phyloP scores from a whole-genome alignment of 2,113 vertebrate species.

The Proterorhinus semilunaris region DNA sequence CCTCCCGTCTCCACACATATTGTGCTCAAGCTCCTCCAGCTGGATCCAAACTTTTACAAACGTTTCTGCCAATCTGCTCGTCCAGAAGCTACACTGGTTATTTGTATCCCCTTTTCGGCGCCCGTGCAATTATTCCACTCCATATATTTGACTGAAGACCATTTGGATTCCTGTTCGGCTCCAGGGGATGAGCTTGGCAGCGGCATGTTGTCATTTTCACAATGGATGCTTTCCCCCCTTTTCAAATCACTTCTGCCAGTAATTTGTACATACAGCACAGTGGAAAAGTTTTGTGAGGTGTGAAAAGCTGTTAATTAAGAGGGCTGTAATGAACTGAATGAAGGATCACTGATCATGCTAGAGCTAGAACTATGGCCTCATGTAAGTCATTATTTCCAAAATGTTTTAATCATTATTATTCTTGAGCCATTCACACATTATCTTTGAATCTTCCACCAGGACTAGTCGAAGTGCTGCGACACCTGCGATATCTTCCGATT shows the following conservation, averaged over 20 bases:
- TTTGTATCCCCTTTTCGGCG: conserved; percentile 32
- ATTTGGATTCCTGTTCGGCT: conserved; percentile 47
- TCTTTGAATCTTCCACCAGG: no score
- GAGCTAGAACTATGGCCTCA: no score
- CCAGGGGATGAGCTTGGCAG: conserved; percentile 55
- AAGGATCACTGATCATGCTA: not conserved
- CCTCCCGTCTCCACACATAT: not conserved
- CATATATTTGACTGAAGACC: conserved; percentile 50
- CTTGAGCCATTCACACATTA: no score
- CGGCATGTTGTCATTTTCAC: conserved; percentile 44
- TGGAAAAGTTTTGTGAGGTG: conserved; percentile 54
- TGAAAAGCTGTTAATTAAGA: conserved; percentile 33
- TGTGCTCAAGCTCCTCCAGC: conserved; percentile 25
- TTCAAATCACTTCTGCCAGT: conserved; percentile 49
- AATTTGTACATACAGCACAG: conserved; percentile 64
- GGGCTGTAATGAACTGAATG: not conserved
- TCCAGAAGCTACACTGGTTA: conserved; percentile 26
- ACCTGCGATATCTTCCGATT: no score
- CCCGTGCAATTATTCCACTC: conserved; percentile 57
- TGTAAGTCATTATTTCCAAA: no score
- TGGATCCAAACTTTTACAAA: conserved; percentile 39
- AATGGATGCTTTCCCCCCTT: conserved; percentile 45
- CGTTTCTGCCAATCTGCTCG: conserved; percentile 11
- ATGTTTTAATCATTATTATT: no score
- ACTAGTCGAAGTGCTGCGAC: no score